These are phyloP conservation scores for Plecturocebus donacophilus DNA, from an alignment of 2,113 vertebrate species.

Conservation along the genomic window DNA sequence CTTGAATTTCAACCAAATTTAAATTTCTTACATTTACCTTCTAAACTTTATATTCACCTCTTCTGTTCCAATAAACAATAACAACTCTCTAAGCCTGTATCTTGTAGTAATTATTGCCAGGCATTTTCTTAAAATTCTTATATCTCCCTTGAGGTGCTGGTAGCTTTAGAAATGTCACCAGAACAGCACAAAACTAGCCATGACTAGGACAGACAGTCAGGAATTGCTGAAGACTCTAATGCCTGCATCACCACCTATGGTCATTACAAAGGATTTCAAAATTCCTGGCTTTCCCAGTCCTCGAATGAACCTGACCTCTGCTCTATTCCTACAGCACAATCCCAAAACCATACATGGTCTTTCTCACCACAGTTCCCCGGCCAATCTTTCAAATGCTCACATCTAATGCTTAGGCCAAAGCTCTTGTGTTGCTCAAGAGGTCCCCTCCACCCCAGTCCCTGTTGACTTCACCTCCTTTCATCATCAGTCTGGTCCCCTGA, in stretches of 20 bases:
- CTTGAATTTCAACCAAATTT: not conserved
- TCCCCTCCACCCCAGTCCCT: accelerated
- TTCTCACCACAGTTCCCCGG: not conserved
- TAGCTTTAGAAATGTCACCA: not conserved
- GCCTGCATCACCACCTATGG: not conserved
- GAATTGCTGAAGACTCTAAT: not conserved
- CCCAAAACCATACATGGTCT: not conserved
- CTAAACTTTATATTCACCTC: not conserved
- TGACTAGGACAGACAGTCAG: not conserved
- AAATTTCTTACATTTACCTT: not conserved
- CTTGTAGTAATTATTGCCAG: not conserved
- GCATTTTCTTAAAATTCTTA: not conserved
- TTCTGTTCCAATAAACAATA: not conserved
- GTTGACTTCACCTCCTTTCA: not conserved
- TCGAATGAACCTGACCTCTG: not conserved
- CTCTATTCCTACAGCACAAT: not conserved
- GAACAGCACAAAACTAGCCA: no score
- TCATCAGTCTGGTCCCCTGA: not conserved
- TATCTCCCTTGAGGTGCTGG: not conserved
- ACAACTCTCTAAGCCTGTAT: not conserved
- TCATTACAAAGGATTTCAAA: not conserved
- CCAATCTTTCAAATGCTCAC: not conserved
- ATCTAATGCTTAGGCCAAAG: not conserved
- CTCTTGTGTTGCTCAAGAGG: not conserved
- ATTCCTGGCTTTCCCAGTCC: not conserved